Conservation (phyloP, 30 jellyfish, hydroid and myxozoan species). For the Pseudorhiza aurosa region DNA sequence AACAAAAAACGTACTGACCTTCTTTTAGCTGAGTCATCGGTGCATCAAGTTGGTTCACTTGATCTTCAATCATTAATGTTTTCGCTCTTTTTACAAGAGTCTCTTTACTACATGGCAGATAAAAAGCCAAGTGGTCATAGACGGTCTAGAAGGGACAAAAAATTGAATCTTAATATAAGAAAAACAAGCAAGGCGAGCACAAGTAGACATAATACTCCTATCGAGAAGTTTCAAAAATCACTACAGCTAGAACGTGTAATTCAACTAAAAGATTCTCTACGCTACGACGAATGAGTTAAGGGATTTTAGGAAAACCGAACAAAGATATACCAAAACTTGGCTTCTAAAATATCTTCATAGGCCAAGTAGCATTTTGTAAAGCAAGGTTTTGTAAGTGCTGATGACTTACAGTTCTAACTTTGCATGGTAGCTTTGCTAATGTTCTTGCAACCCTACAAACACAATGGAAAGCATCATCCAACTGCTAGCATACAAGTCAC, state of each 20-base stretch:
- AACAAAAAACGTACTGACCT: conserved; percentile 42
- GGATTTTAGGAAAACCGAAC: too few species aligned
- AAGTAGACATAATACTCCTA: too few species aligned
- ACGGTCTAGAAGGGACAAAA: conserved; percentile 42
- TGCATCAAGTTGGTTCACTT: conserved; percentile 83
- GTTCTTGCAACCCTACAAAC: conserved; percentile 81
- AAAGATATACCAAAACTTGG: too few species aligned
- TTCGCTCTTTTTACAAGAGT: conserved; percentile 89
- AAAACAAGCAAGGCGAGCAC: background rate
- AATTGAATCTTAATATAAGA: background rate
- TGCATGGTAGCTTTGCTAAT: conserved; percentile 78
- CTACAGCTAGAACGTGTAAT: too few species aligned
- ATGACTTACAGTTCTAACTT: conserved; percentile 80
- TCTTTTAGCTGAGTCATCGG: conserved; percentile 74
- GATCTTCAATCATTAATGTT: conserved; percentile 82
- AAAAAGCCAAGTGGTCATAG: conserved; percentile 85
- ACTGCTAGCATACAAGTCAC: background rate
- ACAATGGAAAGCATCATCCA: background rate
- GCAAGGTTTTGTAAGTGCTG: too few species aligned
- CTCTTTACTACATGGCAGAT: conserved; percentile 93
- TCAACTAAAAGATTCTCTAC: too few species aligned
- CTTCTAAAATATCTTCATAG: too few species aligned
- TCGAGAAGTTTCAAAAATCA: too few species aligned
- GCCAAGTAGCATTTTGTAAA: too few species aligned
- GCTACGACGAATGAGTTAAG: too few species aligned